A percentile compares a stretch with the other conserved stretches of the same genome.
These are phyloP conservation scores for Galendromus occidentalis DNA, from an alignment of 1,140 invertebrate genomes.

Conservation along the genomic window DNA sequence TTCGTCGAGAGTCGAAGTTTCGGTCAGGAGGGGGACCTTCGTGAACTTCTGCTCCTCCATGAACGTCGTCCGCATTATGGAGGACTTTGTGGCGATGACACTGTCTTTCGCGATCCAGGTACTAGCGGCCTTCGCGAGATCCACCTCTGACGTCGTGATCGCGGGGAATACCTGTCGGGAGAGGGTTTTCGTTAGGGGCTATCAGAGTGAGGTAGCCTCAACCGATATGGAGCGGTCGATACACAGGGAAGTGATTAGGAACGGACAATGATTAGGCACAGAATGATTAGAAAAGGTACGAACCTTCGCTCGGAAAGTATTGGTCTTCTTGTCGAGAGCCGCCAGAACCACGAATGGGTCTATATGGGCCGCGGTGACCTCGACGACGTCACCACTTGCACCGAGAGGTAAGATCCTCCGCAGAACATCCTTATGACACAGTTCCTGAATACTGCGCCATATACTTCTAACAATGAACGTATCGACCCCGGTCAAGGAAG, in stretches of 20 bases:
- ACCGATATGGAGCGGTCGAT: neutral
- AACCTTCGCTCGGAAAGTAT: constrained; percentile 2
- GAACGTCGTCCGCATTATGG: neutral
- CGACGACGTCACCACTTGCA: neutral
- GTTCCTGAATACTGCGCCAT: constrained; percentile 7
- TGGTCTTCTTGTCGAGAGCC: neutral
- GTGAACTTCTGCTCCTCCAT: neutral
- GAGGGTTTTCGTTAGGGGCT: neutral
- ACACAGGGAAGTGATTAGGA: too few relatives aligned
- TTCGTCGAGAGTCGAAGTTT: neutral
- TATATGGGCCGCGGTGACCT: neutral
- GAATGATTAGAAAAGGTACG: neutral
- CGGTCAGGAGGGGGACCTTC: neutral
- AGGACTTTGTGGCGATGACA: neutral
- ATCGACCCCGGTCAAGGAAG: neutral
- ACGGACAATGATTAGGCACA: too few relatives aligned
- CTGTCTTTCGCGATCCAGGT: neutral
- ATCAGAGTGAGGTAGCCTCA: neutral
- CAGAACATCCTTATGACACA: neutral
- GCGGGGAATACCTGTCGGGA: neutral
- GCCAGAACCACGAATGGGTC: neutral
- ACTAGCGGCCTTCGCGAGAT: neutral
- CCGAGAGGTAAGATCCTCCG: neutral
- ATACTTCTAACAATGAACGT: neutral
- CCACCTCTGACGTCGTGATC: neutral